phyloP scores from a whole-genome alignment of 2,113 vertebrate genomes.

The Nyctereutes procyonoides region DNA sequence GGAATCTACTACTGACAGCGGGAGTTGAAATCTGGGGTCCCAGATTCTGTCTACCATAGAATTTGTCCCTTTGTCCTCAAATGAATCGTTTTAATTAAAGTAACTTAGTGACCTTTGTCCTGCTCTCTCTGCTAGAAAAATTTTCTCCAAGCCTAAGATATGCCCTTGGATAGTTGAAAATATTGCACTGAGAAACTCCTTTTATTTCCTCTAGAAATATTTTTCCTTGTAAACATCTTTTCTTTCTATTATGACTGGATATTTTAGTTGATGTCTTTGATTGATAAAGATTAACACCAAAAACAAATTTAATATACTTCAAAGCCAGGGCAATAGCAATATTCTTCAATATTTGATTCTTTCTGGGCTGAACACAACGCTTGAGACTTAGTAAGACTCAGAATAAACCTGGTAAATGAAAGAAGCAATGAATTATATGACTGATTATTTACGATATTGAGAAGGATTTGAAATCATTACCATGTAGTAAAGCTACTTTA shows the following conservation, averaged over 20 bases:
- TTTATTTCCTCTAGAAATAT: background rate
- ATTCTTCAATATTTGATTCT: background rate
- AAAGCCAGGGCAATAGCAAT: background rate
- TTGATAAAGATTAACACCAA: background rate
- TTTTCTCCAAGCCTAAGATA: conserved; percentile 17
- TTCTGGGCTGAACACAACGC: background rate
- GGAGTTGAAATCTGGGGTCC: conserved; percentile 28
- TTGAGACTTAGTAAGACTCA: background rate
- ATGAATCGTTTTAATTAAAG: conserved; percentile 73
- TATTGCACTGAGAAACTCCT: background rate
- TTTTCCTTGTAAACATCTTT: conserved; percentile 3
- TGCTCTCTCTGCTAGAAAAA: conserved; percentile 11
- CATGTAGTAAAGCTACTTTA: background rate
- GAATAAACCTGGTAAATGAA: background rate
- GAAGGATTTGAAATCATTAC: background rate
- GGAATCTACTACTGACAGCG: background rate
- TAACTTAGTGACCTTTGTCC: conserved; percentile 64
- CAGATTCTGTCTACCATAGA: background rate
- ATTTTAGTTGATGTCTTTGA: background rate
- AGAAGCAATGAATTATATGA: background rate
- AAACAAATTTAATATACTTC: background rate
- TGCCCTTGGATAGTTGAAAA: conserved; percentile 31
- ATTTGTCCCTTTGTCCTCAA: conserved; percentile 1
- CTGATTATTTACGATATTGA: background rate
- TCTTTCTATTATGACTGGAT: background rate